These are phyloP conservation scores for Enteromius trimaculatus DNA, from an alignment of 2,797 vertebrate genomes.

Conservation along the genomic window DNA sequence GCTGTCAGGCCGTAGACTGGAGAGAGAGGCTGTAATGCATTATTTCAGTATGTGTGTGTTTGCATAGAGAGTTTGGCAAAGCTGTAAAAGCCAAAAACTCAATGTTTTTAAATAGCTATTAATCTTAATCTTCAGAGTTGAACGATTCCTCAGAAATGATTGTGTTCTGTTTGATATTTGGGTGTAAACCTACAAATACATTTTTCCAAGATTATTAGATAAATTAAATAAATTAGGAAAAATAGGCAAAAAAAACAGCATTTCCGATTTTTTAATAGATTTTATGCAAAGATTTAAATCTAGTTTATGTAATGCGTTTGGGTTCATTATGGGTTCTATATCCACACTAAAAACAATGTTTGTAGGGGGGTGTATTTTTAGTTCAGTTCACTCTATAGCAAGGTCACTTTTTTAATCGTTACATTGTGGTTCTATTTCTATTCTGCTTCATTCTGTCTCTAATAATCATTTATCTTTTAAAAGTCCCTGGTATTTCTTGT, in stretches of 20 bases:
- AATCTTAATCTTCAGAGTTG: not conserved
- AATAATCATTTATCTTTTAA: constrained; percentile 11
- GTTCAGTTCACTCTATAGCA: not conserved
- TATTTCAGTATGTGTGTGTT: not conserved
- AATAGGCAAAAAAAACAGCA: not conserved
- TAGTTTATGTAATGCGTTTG: not conserved
- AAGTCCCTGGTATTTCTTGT: not conserved
- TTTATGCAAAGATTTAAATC: not conserved
- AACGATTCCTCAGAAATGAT: not conserved
- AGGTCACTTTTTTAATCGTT: not conserved
- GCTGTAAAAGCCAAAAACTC: too few species aligned
- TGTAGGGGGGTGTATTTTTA: not conserved
- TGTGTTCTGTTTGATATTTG: not conserved
- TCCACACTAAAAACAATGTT: not conserved
- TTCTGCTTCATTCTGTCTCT: not conserved
- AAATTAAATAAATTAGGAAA: not conserved
- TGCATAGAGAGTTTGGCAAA: not conserved
- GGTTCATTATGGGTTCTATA: not conserved
- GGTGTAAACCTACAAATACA: not conserved
- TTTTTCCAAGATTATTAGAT: not conserved
- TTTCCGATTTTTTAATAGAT: not conserved
- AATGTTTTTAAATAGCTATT: not conserved
- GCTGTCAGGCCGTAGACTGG: too few species aligned
- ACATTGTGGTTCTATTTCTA: not conserved
- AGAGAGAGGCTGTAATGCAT: not conserved